A percentile compares a stretch with the other conserved stretches of the same genome.
phyloP scores from a whole-genome alignment of 37 sponge, comb jelly and placozoan genomes.

The Theonella swinhoei region DNA sequence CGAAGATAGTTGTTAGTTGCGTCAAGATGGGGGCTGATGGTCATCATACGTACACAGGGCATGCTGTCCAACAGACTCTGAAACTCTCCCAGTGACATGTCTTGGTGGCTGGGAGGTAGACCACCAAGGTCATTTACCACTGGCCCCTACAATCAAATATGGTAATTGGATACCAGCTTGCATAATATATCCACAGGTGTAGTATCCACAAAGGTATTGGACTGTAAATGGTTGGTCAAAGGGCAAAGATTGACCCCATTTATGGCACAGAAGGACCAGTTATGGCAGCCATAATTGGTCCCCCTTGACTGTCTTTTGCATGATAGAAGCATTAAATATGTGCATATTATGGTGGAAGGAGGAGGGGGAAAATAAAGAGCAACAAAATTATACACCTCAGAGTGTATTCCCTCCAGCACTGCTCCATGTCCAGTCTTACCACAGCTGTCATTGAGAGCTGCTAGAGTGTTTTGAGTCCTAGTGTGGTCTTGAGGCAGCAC shows the following conservation, averaged over 20 bases:
- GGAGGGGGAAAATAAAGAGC: no score
- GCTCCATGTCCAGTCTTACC: slow-evolving; percentile 18
- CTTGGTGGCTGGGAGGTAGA: slow-evolving; percentile 7
- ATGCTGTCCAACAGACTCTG: slow-evolving; percentile 11
- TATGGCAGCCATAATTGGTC: no score
- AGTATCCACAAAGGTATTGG: no score
- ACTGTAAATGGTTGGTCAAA: no score
- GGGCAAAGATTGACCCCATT: no score
- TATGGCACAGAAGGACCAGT: no score
- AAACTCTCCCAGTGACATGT: slow-evolving; percentile 32
- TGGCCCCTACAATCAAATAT: slow-evolving; percentile 23
- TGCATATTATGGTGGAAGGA: no score
- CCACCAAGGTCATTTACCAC: slow-evolving; percentile 66
- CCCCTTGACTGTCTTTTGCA: no score
- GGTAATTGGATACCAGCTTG: background rate
- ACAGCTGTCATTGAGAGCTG: slow-evolving; percentile 3
- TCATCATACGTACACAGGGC: slow-evolving; percentile 39
- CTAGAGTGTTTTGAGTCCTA: background rate
- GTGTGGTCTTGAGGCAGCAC: slow-evolving; percentile 23
- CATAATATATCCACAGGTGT: no score
- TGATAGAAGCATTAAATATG: no score
- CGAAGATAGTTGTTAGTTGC: slow-evolving; percentile 7
- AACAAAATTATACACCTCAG: slow-evolving; percentile 51
- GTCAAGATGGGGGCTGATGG: slow-evolving; percentile 54
- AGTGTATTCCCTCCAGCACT: slow-evolving; percentile 56